These are phyloP conservation scores for Strigamia maritima DNA, from an alignment of 2,888 invertebrate species.

Conservation along the genomic window DNA sequence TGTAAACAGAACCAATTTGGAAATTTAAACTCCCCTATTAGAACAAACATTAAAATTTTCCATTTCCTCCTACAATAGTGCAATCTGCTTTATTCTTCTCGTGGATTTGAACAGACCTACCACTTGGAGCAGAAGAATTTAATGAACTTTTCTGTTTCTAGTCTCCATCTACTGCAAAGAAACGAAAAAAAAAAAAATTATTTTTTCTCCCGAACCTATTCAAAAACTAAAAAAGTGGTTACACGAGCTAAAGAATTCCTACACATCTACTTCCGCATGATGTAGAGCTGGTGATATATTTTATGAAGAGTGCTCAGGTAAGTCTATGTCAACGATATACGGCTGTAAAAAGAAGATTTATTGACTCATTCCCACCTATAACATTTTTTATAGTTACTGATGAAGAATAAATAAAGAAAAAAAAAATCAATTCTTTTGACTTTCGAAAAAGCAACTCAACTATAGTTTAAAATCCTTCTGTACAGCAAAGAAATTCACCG, in stretches of 20 bases:
- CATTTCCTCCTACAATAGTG: conserved; percentile 4
- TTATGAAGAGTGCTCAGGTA: conserved; percentile 21
- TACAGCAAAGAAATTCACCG: conserved; percentile 12
- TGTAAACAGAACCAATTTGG: conserved; percentile 25
- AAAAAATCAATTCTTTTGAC: conserved; percentile 11
- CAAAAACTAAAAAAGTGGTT: conserved; percentile 10
- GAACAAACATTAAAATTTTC: conserved; percentile 22
- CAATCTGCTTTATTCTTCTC: neutral
- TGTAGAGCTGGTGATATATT: neutral
- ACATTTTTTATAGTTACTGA: conserved; percentile 22
- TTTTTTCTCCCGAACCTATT: neutral
- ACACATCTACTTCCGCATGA: neutral
- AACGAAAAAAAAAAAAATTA: neutral
- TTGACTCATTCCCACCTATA: conserved; percentile 14
- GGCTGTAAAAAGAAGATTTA: conserved; percentile 22
- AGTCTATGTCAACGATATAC: conserved; percentile 13
- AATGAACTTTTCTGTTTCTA: conserved; percentile 7
- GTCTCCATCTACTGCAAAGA: neutral
- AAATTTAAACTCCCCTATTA: conserved; percentile 18
- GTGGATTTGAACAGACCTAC: neutral
- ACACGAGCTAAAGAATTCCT: neutral
- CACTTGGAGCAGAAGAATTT: conserved; percentile 7
- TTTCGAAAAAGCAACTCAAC: neutral
- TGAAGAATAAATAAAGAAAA: conserved; percentile 22
- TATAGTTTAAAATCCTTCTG: neutral